Conservation (phyloP, 2,797 vertebrate species). For the Todus mexicanus region DNA sequence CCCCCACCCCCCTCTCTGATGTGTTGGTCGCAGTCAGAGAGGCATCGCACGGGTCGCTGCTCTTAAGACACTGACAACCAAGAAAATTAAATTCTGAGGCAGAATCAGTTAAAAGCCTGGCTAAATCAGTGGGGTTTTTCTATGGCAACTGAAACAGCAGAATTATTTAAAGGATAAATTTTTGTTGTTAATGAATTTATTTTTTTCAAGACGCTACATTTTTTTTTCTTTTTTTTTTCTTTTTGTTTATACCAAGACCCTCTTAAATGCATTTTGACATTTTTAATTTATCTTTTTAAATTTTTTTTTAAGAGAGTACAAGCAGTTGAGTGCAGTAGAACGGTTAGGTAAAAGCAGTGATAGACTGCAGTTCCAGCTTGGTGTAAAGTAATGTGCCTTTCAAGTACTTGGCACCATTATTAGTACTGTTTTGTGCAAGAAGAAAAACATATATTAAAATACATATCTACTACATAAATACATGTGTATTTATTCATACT, state of each 20-base stretch:
- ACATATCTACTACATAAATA: too few relatives aligned
- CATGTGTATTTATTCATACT: background rate
- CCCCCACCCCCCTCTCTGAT: background rate
- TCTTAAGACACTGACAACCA: slow-evolving; percentile 29
- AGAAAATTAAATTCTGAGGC: slow-evolving; percentile 71
- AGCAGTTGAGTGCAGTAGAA: background rate
- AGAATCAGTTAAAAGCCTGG: slow-evolving; percentile 67
- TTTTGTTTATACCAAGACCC: background rate
- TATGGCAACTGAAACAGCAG: slow-evolving; percentile 62
- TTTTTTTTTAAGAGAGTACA: background rate
- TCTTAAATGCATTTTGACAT: background rate
- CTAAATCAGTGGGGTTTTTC: slow-evolving; percentile 60
- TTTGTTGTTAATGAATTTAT: slow-evolving; percentile 6
- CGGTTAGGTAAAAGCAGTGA: background rate
- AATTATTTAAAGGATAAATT: slow-evolving; percentile 42
- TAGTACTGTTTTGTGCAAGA: background rate
- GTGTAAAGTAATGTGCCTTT: background rate
- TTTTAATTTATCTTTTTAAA: background rate
- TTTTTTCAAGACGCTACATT: background rate
- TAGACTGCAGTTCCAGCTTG: background rate
- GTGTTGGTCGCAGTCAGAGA: background rate
- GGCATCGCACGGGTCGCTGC: background rate
- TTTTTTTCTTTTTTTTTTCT: too few relatives aligned
- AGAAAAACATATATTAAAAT: too few relatives aligned
- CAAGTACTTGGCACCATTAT: background rate